Evolutionary conservation across 2,113 vertebrate genomes (phyloP).

Genomic region (Anolis sagrei): DNA sequence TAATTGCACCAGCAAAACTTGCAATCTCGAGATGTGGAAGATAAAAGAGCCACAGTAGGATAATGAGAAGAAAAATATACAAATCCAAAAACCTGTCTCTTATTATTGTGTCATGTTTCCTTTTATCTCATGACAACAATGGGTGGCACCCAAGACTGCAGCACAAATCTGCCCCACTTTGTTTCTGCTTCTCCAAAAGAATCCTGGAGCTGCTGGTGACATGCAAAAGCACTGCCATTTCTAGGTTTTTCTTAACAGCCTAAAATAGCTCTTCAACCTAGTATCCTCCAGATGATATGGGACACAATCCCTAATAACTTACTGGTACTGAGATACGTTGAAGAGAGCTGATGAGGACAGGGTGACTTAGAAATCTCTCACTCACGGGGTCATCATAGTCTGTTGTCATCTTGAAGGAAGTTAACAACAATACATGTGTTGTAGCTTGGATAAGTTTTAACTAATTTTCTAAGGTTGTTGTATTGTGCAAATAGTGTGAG

Average conservation of each 20-base stretch:
- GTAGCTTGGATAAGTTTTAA: too few relatives aligned
- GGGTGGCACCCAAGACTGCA: background rate
- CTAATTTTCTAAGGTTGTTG: too few relatives aligned
- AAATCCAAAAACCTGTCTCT: background rate
- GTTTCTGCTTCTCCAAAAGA: background rate
- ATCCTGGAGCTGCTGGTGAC: background rate
- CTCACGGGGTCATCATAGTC: too few relatives aligned
- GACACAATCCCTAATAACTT: background rate
- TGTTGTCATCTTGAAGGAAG: too few relatives aligned
- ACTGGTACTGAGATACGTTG: too few relatives aligned
- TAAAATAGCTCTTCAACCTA: background rate
- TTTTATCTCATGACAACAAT: background rate
- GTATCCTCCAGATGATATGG: background rate
- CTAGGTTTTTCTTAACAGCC: background rate
- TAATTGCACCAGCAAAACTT: background rate
- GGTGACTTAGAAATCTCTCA: too few relatives aligned
- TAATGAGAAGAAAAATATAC: background rate
- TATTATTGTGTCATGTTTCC: background rate
- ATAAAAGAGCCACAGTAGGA: background rate
- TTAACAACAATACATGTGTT: too few relatives aligned
- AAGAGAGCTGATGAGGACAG: background rate
- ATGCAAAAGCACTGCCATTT: background rate
- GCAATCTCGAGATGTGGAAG: background rate
- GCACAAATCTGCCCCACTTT: background rate
- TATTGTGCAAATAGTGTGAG: too few relatives aligned